Conservation (phyloP, 2,797 vertebrate species). For the Tympanoctomys barrerae region DNA sequence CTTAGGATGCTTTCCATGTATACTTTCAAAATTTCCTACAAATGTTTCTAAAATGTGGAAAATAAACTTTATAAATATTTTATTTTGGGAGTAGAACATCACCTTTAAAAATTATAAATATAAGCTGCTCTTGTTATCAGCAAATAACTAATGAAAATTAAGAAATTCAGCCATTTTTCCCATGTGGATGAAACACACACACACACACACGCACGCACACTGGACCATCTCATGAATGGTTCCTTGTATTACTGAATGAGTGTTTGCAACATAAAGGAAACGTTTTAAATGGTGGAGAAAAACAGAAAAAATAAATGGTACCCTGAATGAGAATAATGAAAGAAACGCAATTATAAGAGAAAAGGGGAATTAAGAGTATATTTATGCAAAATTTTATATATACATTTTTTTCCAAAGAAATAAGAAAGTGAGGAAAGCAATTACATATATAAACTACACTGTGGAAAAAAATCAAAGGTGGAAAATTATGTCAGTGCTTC, state of each 20-base stretch:
- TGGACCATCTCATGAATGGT: neutral
- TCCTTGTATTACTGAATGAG: neutral
- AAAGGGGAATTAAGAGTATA: neutral
- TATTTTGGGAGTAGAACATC: neutral
- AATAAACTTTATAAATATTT: neutral
- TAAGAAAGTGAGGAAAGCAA: neutral
- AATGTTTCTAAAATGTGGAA: neutral
- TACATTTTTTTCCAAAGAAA: neutral
- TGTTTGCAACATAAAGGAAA: neutral
- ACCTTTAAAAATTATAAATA: neutral
- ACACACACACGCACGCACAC: neutral
- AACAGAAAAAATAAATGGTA: neutral
- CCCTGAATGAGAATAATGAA: neutral
- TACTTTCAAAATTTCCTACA: neutral
- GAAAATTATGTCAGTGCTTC: neutral
- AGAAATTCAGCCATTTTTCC: neutral
- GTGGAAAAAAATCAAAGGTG: neutral
- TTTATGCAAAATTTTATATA: neutral
- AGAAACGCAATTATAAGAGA: neutral
- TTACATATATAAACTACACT: neutral
- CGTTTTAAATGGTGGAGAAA: neutral
- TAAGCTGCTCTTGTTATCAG: neutral
- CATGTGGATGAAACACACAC: neutral
- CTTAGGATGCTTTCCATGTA: neutral
- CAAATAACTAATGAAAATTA: conserved; percentile 17